phyloP scores from a whole-genome alignment of 2,113 vertebrate species.

The Glaucidium brasilianum region DNA sequence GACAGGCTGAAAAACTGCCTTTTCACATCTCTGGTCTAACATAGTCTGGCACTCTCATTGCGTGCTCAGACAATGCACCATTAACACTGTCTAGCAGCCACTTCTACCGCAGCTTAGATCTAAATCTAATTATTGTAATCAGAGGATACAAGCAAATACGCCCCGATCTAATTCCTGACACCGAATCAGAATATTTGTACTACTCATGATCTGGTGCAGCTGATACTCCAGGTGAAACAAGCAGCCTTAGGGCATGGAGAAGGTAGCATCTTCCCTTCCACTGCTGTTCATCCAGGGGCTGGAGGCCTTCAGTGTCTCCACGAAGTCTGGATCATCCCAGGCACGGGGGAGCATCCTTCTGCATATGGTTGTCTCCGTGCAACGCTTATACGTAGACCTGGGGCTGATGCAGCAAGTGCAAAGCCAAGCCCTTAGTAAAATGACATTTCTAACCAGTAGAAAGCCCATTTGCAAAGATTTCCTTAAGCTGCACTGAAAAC shows the following conservation, averaged over 20 bases:
- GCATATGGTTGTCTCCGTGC: background rate
- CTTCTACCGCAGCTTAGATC: background rate
- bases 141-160: background rate
- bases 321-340: background rate
- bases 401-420: background rate
- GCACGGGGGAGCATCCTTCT: background rate
- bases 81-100: background rate
- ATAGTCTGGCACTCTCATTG: background rate
- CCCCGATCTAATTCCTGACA: background rate
- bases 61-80: background rate
- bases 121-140: background rate
- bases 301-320: background rate
- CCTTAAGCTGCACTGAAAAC: background rate
- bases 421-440: background rate
- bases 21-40: background rate
- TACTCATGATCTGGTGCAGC: background rate
- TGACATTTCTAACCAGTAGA: background rate
- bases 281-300: rapidly evolving
- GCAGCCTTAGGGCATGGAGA: background rate
- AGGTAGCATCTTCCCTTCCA: background rate
- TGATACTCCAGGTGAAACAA: background rate
- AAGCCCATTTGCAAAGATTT: background rate
- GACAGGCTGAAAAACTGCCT: background rate
- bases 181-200: rapidly evolving
- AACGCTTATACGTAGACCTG: rapidly evolving